phyloP scores from a whole-genome alignment of 2,888 invertebrate species.

The Gastrophysa polygoni region DNA sequence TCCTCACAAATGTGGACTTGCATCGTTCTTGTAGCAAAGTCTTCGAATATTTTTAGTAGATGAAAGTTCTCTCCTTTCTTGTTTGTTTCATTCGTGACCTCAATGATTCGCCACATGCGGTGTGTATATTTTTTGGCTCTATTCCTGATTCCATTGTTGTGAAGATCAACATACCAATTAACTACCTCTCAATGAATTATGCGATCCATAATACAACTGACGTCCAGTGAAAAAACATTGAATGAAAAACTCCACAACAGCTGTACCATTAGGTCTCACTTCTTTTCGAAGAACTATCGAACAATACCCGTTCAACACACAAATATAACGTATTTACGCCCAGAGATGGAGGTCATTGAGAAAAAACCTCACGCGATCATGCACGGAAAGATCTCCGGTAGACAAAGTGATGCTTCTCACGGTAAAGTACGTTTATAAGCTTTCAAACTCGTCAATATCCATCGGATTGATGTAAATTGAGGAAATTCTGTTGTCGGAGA shows the following conservation, averaged over 20 bases:
- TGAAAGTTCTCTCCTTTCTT: too few species aligned
- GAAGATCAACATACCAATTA: too few species aligned
- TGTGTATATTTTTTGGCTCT: neutral
- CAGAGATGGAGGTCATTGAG: slow-evolving; percentile 34
- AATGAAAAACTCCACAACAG: neutral
- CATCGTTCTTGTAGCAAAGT: too few species aligned
- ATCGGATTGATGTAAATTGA: slow-evolving; percentile 9
- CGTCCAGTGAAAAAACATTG: neutral
- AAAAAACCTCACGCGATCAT: slow-evolving; percentile 34
- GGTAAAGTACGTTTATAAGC: slow-evolving; percentile 21
- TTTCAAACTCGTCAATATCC: slow-evolving; percentile 18
- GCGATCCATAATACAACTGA: neutral
- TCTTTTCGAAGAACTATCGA: neutral
- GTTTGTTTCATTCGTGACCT: neutral
- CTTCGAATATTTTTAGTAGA: too few species aligned
- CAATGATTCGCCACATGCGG: neutral
- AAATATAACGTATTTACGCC: slow-evolving; percentile 31
- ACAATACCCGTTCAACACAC: slow-evolving; percentile 18
- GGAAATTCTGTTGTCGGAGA: neutral
- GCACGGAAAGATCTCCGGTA: slow-evolving; percentile 27
- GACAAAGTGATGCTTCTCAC: slow-evolving; percentile 33
- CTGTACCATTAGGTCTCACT: neutral
- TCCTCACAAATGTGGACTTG: too few species aligned
- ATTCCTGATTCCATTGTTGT: neutral
- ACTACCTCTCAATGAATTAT: neutral